A percentile compares a stretch with the other conserved stretches of the same genome.
phyloP scores from a whole-genome alignment of 2,113 vertebrate species.

The Ibidorhyncha struthersii region DNA sequence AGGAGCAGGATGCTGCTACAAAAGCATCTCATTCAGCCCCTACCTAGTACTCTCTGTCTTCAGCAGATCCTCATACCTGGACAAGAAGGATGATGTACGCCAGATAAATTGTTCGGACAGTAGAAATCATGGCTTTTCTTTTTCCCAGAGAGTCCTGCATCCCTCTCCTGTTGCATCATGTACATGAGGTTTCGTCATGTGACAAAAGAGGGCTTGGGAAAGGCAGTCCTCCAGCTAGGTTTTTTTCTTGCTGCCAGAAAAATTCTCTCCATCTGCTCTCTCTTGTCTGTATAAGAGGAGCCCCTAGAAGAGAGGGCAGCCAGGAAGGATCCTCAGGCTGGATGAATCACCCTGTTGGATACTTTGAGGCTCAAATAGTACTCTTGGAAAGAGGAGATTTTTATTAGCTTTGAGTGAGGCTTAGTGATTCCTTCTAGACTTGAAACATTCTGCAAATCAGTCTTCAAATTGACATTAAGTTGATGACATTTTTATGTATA shows the following conservation, averaged over 20 bases:
- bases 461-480: neutral
- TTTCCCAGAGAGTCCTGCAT: neutral
- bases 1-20: neutral
- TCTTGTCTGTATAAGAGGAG: conserved; percentile 5
- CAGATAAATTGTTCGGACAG: neutral
- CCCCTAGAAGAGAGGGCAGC: neutral
- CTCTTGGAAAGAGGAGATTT: neutral
- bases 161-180: neutral
- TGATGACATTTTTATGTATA: conserved; percentile 13
- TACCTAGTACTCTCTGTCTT: neutral
- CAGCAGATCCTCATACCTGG: neutral
- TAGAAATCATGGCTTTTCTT: neutral
- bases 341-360: conserved; percentile 14
- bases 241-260: conserved; percentile 25
- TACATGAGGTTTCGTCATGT: neutral
- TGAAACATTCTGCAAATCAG: neutral
- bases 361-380: neutral
- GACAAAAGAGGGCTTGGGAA: conserved; percentile 12
- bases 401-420: neutral
- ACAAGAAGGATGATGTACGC: neutral
- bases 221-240: neutral
- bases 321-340: neutral
- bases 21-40: neutral
- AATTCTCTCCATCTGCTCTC: conserved; percentile 30
- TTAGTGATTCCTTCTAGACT: neutral